These are phyloP conservation scores for Taenioides sp. DNA, from an alignment of 2,797 vertebrate species.

Conservation along the genomic window DNA sequence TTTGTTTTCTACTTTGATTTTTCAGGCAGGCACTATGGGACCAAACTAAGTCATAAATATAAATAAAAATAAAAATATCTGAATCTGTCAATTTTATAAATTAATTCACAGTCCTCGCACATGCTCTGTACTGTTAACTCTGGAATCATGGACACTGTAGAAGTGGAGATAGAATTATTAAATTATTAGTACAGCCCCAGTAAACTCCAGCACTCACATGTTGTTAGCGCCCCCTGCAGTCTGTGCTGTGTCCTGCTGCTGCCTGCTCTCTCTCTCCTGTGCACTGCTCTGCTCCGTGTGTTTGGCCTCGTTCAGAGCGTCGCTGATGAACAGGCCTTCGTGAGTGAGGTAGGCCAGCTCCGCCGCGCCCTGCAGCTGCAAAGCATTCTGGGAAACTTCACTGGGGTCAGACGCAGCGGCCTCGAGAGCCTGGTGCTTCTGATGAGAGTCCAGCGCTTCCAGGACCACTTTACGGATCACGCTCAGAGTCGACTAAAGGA, in stretches of 20 bases:
- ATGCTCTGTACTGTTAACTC: too few species aligned
- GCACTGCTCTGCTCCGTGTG: slow-evolving; percentile 58
- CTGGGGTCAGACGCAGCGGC: slow-evolving; percentile 51
- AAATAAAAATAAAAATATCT: too few species aligned
- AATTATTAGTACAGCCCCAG: neutral
- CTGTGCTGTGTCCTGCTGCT: slow-evolving; percentile 13
- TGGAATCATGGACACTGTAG: too few species aligned
- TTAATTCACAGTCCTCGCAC: too few species aligned
- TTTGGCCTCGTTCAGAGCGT: slow-evolving; percentile 83
- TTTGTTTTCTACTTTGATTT: too few species aligned
- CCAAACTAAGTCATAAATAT: too few species aligned
- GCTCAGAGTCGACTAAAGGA: slow-evolving; percentile 83
- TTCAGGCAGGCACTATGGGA: too few species aligned
- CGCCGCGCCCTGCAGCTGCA: slow-evolving; percentile 72
- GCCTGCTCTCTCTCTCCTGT: slow-evolving; percentile 70
- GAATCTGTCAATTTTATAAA: too few species aligned
- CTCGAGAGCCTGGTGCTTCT: slow-evolving; percentile 79
- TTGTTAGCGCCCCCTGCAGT: slow-evolving; percentile 59
- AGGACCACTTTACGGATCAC: slow-evolving; percentile 88
- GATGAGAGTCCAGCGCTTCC: slow-evolving; percentile 89
- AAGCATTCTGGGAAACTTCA: slow-evolving; percentile 24
- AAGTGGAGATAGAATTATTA: too few species aligned
- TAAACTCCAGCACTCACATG: slow-evolving; percentile 73
- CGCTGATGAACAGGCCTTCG: slow-evolving; percentile 95
- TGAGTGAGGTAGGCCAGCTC: slow-evolving; percentile 95